Evolutionary conservation across 2,888 invertebrate species (phyloP).

Genomic region (Rhorus exstirpatorius): DNA sequence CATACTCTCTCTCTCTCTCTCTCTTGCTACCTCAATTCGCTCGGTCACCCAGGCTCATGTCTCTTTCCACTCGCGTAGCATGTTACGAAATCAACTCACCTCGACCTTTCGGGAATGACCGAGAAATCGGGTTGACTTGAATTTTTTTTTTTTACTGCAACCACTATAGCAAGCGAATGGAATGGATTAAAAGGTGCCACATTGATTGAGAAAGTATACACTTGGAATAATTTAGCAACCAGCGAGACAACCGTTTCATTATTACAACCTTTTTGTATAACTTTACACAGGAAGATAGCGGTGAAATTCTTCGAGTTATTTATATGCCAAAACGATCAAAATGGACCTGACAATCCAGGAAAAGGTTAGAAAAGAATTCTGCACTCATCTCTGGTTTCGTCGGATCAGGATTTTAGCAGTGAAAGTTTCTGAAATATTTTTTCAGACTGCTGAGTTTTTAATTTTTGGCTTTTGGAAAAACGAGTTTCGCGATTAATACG

Average conservation of each 20-base stretch:
- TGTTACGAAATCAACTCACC: constrained; percentile 45
- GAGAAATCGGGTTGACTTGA: constrained; percentile 42
- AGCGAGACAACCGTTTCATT: too few relatives aligned
- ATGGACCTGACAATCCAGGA: too few relatives aligned
- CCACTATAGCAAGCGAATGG: constrained; percentile 2
- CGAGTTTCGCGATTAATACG: constrained; percentile 11
- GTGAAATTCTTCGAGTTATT: too few relatives aligned
- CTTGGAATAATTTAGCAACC: neutral
- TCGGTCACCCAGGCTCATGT: constrained; percentile 32
- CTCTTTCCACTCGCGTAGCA: constrained; percentile 16
- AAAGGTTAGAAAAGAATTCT: too few relatives aligned
- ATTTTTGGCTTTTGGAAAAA: neutral
- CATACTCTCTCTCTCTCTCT: constrained; percentile 45
- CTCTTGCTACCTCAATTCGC: constrained; percentile 30
- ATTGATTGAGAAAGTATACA: constrained; percentile 8
- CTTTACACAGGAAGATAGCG: too few relatives aligned
- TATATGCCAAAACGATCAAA: too few relatives aligned
- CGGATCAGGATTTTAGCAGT: too few relatives aligned
- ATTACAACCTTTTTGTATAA: too few relatives aligned
- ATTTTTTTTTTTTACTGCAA: constrained; percentile 2
- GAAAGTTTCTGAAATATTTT: too few relatives aligned
- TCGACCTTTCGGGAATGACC: constrained; percentile 55
- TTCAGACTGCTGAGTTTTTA: constrained; percentile 9
- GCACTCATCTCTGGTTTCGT: too few relatives aligned
- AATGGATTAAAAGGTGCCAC: neutral